Evolutionary conservation across 2,797 vertebrate species (phyloP).

Genomic region (Rhadinocentrus ornatus): DNA sequence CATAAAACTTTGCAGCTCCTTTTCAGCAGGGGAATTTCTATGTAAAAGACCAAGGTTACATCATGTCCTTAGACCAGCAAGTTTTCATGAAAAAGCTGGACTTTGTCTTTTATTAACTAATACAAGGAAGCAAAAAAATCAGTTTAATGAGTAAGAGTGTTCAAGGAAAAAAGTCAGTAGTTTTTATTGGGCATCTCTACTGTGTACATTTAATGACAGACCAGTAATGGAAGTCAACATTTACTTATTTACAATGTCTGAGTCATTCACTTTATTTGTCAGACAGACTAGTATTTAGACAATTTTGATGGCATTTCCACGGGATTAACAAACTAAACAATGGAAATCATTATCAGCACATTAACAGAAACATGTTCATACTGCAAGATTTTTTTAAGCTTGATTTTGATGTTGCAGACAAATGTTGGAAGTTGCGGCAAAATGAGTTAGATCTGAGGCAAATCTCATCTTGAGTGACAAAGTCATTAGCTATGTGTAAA

Average conservation of each 20-base stretch:
- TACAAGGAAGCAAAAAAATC: neutral
- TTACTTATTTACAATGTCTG: too few species aligned
- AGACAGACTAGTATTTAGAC: too few species aligned
- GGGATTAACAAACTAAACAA: too few species aligned
- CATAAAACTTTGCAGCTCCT: conserved; percentile 38
- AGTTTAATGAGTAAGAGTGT: neutral
- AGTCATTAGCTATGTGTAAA: neutral
- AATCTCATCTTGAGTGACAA: neutral
- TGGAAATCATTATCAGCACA: too few species aligned
- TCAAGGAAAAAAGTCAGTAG: neutral
- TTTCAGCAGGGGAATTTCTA: conserved; percentile 25
- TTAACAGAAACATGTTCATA: too few species aligned
- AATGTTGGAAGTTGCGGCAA: neutral
- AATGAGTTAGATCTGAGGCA: neutral
- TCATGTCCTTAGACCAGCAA: conserved; percentile 40
- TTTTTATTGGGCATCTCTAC: neutral
- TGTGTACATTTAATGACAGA: neutral
- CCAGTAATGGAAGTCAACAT: neutral
- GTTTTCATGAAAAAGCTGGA: conserved; percentile 18
- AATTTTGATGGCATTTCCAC: too few species aligned
- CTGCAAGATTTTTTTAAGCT: too few species aligned
- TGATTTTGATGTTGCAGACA: neutral
- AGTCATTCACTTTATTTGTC: neutral
- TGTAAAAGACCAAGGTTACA: conserved; percentile 24
- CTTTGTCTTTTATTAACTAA: conserved; percentile 31